Base-by-base conservation (phyloP, 2,113 vertebrate species). In the Chionis minor region DNA sequence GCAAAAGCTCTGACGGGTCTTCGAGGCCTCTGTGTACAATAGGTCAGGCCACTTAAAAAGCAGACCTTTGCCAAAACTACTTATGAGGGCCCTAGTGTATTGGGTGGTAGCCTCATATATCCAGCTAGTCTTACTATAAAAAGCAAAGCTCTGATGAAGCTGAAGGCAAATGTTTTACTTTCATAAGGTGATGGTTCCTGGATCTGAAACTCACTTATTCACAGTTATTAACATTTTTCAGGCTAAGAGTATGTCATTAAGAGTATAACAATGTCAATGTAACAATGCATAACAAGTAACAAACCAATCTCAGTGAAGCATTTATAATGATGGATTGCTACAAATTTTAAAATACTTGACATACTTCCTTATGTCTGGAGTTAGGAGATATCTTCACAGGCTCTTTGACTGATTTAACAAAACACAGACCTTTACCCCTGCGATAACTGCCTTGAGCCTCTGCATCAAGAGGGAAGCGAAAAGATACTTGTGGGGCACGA, bases 301-400 rank as follows among this genome's bases (percentile, higher is more conserved):
- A 88, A 93, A 88, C 40, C 59, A 15, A 16, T 61, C 89, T 86
- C 65, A 65, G 56, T 61, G 42, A 92, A 88, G 92, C 8, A 42
- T 88, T 93, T 90, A 67, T 52, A 93, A 65, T 51, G 72, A 96
- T 3, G 8, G 69, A 94, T 81, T 75, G 59, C 44, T 81, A 86
- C 27, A 38, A 65, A 28, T 83, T 91, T 91, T 54, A 52, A 95
- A 95, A 93, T 89, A 81, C 65, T 89, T 93, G 65, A 45, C 95
- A 93, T 91, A 44, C 40, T 59, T 94, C 59, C 75, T 93, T 72
- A 72, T 21, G 33, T 55, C 88, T 93, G 65, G 40, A 88, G 65
- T 59, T 81, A 66, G 72, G 49, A 88, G 82, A 52, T 59, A 74
- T 73, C 88, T 71, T 84, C 77, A 75, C 61, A 74, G 73, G 23